Base-by-base conservation (phyloP, 2,888 invertebrate species). In the Trachelus iudaicus region DNA sequence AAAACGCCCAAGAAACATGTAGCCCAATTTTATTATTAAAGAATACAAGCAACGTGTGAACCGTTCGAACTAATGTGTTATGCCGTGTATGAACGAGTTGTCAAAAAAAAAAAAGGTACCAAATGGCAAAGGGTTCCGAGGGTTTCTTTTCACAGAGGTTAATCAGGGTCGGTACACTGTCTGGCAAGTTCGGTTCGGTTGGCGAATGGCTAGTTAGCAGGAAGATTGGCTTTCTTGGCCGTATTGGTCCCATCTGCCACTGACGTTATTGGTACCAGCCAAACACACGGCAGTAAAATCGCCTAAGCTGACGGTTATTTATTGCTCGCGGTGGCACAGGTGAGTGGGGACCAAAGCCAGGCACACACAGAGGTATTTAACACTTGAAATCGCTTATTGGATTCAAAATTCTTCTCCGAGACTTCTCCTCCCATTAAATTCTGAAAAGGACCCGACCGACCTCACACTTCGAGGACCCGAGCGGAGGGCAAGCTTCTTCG, bases 301-400 rank as follows among this genome's bases (percentile, higher is more conserved):
- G 86, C 87, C 91, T 89, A 90, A 91, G 89, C 89, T 88, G 89
- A 86, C 88, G 89, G 91, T 91, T 91, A 91, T 91, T 91, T 91
- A 91, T 89, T 89, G 87, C 89, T 86, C 84, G 83, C 87, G 84
- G 86, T 87, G 89, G 89, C 90, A 89, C 90, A 90, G 89, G 89
- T 89, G 90, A 90, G 88, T 86, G 87, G 89, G 89, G 87, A 87
- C 84, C 82, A 80, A 79, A 82, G 81, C 80, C 81, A 74, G 30
- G 56, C 56, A 56, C 56, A 56, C 33, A 56, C 33, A 71, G 31
- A 71, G 31, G 34, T 71, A 71, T 71, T 71, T 71, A 71, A 71
- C 71, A 31, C 71, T 4, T 0, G 71, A 12, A 71, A 71, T 71
- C 71, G 33, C 34, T 71, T 71, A 71, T 71, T 71, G 71, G 71